Percentiles rank a stretch among this genome's conserved stretches.
These are phyloP conservation scores for Ectropis grisescens DNA, from an alignment of 1,140 invertebrate genomes.

Conservation along the genomic window DNA sequence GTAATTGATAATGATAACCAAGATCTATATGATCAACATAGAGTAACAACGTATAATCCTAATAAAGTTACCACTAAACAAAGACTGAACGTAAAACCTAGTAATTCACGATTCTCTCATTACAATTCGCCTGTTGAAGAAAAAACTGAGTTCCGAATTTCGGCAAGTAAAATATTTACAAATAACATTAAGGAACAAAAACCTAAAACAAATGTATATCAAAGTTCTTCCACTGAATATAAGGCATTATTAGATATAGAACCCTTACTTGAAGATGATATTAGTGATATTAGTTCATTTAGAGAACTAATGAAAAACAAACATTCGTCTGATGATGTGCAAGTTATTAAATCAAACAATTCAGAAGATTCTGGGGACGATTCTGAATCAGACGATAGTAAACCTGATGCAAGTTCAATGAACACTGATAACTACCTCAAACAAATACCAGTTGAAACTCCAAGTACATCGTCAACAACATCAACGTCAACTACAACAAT, in stretches of 20 bases:
- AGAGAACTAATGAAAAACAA: slow-evolving; percentile 64
- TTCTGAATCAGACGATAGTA: slow-evolving; percentile 32
- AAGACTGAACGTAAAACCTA: slow-evolving; percentile 42
- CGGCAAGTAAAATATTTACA: slow-evolving; percentile 18
- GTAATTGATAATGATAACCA: slow-evolving; percentile 54
- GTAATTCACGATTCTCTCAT: slow-evolving; percentile 33
- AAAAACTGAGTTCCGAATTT: slow-evolving; percentile 22
- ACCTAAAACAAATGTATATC: slow-evolving; percentile 24
- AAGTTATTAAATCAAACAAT: slow-evolving; percentile 67
- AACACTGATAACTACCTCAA: slow-evolving; percentile 40
- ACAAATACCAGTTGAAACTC: slow-evolving; percentile 14
- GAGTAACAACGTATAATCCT: slow-evolving; percentile 64
- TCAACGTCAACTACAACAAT: slow-evolving; percentile 16
- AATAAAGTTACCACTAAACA: slow-evolving; percentile 40
- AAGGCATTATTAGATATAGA: slow-evolving; percentile 66
- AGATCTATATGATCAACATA: slow-evolving; percentile 59
- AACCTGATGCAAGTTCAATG: slow-evolving; percentile 52
- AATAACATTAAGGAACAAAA: slow-evolving; percentile 24
- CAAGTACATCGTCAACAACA: slow-evolving; percentile 11
- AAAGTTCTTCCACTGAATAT: slow-evolving; percentile 62
- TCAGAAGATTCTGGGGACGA: slow-evolving; percentile 8
- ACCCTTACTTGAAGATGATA: slow-evolving; percentile 70
- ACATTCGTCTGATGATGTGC: slow-evolving; percentile 65
- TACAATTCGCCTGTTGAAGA: slow-evolving; percentile 36
- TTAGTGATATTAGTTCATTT: slow-evolving; percentile 59